Evolutionary conservation across 2,113 vertebrate genomes (phyloP).

Genomic region (Potamarius usumacintae): DNA sequence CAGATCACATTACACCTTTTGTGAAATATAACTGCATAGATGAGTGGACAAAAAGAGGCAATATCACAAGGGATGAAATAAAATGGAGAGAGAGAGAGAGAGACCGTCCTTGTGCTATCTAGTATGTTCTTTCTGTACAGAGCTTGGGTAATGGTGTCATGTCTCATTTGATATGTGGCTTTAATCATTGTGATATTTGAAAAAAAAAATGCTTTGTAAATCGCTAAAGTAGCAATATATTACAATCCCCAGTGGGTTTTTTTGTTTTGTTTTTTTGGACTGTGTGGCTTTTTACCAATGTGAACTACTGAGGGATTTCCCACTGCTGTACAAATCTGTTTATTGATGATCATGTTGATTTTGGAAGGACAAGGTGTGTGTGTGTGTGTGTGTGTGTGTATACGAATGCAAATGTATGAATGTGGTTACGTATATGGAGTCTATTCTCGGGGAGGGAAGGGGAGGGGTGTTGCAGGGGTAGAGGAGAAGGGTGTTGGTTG

Average conservation of each 20-base stretch:
- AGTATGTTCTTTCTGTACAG: slow-evolving; percentile 71
- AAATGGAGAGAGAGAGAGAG: slow-evolving; percentile 11
- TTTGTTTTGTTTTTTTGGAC: slow-evolving; percentile 81
- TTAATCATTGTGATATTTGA: slow-evolving; percentile 85
- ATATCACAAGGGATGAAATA: slow-evolving; percentile 37
- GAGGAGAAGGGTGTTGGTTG: slow-evolving; percentile 60
- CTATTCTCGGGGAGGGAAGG: slow-evolving; percentile 37
- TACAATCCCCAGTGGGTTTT: slow-evolving; percentile 87
- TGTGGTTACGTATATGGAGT: slow-evolving; percentile 33
- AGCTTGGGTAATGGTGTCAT: slow-evolving; percentile 92
- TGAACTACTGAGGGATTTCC: slow-evolving; percentile 84
- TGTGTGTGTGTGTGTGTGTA: slow-evolving; percentile 12
- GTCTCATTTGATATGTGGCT: slow-evolving; percentile 92
- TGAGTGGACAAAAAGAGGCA: slow-evolving; percentile 64
- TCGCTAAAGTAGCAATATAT: slow-evolving; percentile 97
- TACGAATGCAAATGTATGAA: slow-evolving; percentile 50
- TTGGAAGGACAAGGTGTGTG: slow-evolving; percentile 82
- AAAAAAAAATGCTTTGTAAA: slow-evolving; percentile 88
- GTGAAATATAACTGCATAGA: slow-evolving; percentile 63
- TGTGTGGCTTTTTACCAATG: slow-evolving; percentile 88
- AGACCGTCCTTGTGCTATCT: slow-evolving; percentile 54
- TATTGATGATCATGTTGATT: slow-evolving; percentile 82
- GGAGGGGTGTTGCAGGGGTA: slow-evolving; percentile 58
- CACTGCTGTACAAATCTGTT: slow-evolving; percentile 82
- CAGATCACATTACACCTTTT: slow-evolving; percentile 68